A percentile compares a stretch with the other conserved stretches of the same genome.
Conservation (phyloP, 35 echinoderm and acorn worm genomes). For the Lytechinus pictus region DNA sequence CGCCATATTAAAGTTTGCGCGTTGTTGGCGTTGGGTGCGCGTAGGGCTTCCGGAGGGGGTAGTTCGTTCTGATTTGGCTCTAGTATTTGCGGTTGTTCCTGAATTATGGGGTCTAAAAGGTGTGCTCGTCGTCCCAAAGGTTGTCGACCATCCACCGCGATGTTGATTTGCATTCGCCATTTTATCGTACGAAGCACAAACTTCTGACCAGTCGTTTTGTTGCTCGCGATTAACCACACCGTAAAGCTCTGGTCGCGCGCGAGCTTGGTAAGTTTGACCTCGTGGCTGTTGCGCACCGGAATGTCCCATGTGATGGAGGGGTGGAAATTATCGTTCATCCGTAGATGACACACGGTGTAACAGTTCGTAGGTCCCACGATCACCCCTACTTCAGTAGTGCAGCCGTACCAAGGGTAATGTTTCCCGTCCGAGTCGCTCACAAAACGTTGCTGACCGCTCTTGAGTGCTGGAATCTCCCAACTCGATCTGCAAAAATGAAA, state of each 20-base stretch:
- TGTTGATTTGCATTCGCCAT: constrained; percentile 97
- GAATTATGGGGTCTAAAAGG: constrained; percentile 84
- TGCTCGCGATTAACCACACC: constrained; percentile 94
- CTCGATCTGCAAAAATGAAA: constrained; percentile 81
- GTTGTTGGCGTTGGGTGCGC: constrained; percentile 97
- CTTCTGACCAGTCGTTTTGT: constrained; percentile 94
- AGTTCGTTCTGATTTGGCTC: constrained; percentile 88
- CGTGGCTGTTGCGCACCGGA: constrained; percentile 90
- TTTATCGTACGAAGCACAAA: constrained; percentile 95
- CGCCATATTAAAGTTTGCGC: constrained; percentile 97
- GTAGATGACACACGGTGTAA: constrained; percentile 89
- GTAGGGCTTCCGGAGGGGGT: constrained; percentile 87
- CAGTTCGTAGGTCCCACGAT: constrained; percentile 90
- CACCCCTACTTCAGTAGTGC: constrained; percentile 96
- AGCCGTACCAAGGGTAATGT: constrained; percentile 99
- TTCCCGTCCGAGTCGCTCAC: constrained; percentile 98
- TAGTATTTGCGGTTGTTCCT: constrained; percentile 89
- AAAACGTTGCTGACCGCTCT: constrained; percentile 81
- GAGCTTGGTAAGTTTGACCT: constrained; percentile 85
- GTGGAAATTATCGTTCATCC: constrained; percentile 99
- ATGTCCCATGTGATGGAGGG: constrained; percentile 99
- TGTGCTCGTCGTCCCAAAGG: constrained; percentile 80
- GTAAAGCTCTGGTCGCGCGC: constrained; percentile 97
- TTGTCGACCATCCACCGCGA: constrained; percentile 83
- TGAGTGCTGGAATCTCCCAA: constrained; percentile 97